phyloP scores from a whole-genome alignment of 2,797 vertebrate species.

The Cuniculus paca region DNA sequence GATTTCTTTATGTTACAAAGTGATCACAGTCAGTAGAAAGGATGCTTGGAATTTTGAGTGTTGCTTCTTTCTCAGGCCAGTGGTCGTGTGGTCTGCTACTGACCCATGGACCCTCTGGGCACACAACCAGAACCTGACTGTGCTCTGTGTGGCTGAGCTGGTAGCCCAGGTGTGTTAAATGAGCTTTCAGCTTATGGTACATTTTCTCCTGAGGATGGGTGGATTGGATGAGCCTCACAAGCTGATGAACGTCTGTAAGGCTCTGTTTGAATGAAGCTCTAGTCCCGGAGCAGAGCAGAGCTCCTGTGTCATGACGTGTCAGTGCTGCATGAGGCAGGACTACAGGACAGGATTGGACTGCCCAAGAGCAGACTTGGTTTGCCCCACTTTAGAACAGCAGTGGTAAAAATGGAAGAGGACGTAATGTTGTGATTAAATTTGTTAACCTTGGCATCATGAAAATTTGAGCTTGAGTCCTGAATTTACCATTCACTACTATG shows the following conservation, averaged over 20 bases:
- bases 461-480: not conserved
- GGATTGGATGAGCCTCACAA: not conserved
- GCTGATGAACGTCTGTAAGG: not conserved
- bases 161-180: not conserved
- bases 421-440: constrained; percentile 49
- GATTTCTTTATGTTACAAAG: not conserved
- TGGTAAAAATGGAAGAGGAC: constrained; percentile 28
- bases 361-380: constrained; percentile 19
- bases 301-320: not conserved
- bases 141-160: not conserved
- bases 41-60: not conserved
- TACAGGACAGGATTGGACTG: not conserved
- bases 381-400: constrained; percentile 30
- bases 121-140: not conserved
- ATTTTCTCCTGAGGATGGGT: not conserved
- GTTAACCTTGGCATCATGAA: not conserved
- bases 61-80: not conserved
- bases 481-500: not conserved
- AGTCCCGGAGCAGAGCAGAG: not conserved
- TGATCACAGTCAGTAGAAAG: not conserved
- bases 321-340: not conserved
- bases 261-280: constrained; percentile 28
- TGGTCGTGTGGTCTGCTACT: not conserved
- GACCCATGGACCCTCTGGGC: no score
- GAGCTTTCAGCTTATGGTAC: not conserved